Evolutionary conservation across 2,888 invertebrate genomes (phyloP).

Genomic region (Netelia fuscicornis): DNA sequence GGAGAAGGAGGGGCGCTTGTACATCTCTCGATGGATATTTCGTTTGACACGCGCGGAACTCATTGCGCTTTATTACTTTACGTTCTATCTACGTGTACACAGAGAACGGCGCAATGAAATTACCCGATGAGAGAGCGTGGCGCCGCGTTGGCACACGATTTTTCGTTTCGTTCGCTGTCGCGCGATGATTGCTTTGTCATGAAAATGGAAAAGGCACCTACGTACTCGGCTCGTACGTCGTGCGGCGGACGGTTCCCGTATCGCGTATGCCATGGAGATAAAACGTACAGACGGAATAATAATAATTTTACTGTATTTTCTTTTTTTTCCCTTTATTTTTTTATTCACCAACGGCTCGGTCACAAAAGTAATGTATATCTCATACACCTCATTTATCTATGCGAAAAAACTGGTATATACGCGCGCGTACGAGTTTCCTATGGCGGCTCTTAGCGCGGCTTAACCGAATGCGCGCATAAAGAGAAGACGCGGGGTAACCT

Average conservation of each 20-base stretch:
- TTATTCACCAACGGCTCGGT: too few species aligned
- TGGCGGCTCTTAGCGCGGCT: not conserved
- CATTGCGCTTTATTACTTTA: constrained; percentile 30
- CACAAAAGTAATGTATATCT: too few species aligned
- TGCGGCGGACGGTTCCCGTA: not conserved
- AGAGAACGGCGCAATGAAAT: not conserved
- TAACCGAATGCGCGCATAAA: constrained; percentile 5
- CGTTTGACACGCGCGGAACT: constrained; percentile 24
- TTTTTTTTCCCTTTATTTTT: not conserved
- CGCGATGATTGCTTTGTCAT: constrained; percentile 33
- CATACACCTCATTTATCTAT: not conserved
- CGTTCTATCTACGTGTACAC: constrained; percentile 15
- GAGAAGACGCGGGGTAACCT: constrained; percentile 29
- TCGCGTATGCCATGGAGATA: not conserved
- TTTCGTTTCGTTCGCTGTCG: constrained; percentile 11
- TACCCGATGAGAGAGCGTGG: not conserved
- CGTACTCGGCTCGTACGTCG: not conserved
- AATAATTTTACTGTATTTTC: too few species aligned
- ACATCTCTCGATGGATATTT: constrained; percentile 3
- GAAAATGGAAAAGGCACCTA: constrained; percentile 8
- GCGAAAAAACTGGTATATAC: not conserved
- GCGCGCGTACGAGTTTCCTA: not conserved
- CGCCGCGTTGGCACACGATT: not conserved
- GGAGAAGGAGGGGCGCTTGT: not conserved
- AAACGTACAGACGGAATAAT: constrained; percentile 40